A percentile compares a stretch with the other conserved stretches of the same genome.
phyloP scores from a whole-genome alignment of 2,888 invertebrate species.

The Drosophila setosimentum region DNA sequence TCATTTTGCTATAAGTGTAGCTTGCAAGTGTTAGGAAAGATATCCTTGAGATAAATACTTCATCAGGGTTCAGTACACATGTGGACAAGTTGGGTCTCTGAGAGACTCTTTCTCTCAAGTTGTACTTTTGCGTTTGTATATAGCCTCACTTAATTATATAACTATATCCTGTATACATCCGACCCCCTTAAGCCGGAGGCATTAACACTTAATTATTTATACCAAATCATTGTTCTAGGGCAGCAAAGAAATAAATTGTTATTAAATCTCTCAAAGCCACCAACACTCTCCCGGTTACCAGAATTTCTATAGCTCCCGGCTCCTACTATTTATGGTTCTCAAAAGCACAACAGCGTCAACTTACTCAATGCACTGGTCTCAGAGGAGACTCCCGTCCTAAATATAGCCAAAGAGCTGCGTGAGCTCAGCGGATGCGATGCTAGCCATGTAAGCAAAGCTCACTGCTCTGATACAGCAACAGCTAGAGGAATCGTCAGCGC shows the following conservation, averaged over 20 bases:
- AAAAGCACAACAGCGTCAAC: neutral
- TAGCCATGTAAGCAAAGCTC: conserved; percentile 2
- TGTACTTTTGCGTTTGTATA: no score
- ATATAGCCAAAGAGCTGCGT: conserved; percentile 7
- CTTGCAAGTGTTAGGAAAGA: no score
- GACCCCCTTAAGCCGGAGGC: no score
- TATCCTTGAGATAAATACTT: no score
- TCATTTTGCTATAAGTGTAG: no score
- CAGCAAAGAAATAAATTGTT: neutral
- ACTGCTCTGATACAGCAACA: conserved; percentile 9
- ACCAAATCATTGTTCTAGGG: neutral
- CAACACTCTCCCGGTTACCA: neutral
- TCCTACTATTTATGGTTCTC: neutral
- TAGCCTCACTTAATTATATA: neutral
- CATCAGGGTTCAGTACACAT: no score
- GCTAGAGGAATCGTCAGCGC: neutral
- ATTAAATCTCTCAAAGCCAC: neutral
- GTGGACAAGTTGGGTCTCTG: no score
- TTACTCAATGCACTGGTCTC: conserved; percentile 5
- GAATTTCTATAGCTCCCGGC: neutral
- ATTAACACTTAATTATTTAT: no score
- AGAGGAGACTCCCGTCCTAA: conserved; percentile 6
- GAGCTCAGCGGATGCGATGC: neutral
- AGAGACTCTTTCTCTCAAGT: no score
- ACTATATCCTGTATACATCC: neutral